These are phyloP conservation scores for Gymnoscopelus microlampas DNA, from an alignment of 2,797 vertebrate species.

Conservation along the genomic window DNA sequence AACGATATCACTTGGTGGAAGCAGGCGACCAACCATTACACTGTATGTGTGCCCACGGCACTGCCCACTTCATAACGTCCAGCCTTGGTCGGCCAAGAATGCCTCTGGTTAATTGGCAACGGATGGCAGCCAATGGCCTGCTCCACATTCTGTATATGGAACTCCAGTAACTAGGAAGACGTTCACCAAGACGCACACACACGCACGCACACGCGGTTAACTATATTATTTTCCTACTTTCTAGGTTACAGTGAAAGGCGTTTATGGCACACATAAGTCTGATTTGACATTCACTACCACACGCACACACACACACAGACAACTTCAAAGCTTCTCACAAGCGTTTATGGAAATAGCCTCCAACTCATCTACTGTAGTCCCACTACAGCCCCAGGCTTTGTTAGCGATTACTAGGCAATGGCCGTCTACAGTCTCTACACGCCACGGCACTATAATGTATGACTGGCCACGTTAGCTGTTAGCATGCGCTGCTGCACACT, in stretches of 20 bases:
- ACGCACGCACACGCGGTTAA: neutral
- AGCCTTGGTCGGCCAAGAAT: neutral
- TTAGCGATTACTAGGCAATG: constrained; percentile 35
- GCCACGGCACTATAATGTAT: constrained; percentile 21
- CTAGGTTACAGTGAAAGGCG: too few relatives aligned
- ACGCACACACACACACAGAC: constrained; percentile 2
- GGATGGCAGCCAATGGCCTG: too few relatives aligned
- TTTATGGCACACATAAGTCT: neutral
- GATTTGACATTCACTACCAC: too few relatives aligned
- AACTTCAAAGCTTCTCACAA: neutral
- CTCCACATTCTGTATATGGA: neutral
- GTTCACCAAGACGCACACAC: neutral
- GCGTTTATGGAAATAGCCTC: constrained; percentile 26
- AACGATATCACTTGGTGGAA: too few relatives aligned
- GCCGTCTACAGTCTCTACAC: too few relatives aligned
- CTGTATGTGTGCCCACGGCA: too few relatives aligned
- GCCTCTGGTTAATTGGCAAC: too few relatives aligned
- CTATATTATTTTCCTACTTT: too few relatives aligned
- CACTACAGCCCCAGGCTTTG: constrained; percentile 40
- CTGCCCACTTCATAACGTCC: neutral
- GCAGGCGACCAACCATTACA: too few relatives aligned
- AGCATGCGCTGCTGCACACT: constrained; percentile 28
- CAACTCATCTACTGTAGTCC: constrained; percentile 27
- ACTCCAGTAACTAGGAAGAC: too few relatives aligned
- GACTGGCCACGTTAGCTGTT: constrained; percentile 50